These are phyloP conservation scores for Oophaga sylvatica DNA, from an alignment of 2,797 vertebrate genomes.

Conservation along the genomic window DNA sequence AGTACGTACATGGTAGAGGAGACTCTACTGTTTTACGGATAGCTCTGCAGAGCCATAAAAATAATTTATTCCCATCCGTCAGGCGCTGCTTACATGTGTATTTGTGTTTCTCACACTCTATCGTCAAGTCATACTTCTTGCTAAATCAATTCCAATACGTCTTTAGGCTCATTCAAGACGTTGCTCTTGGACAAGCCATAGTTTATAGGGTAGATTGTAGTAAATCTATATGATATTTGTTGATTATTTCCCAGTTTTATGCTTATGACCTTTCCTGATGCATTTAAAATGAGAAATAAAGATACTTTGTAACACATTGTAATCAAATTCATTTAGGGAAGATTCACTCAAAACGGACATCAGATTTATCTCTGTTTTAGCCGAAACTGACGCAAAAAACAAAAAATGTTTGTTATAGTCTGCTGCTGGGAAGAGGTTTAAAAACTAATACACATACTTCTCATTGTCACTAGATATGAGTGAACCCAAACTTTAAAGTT, in stretches of 20 bases:
- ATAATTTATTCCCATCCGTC: constrained; percentile 26
- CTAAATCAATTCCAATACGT: not conserved
- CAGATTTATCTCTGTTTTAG: too few species aligned
- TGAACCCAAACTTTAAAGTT: too few species aligned
- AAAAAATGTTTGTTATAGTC: too few species aligned
- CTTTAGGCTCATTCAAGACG: not conserved
- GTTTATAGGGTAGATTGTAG: not conserved
- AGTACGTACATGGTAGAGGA: constrained; percentile 32
- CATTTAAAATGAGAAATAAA: not conserved
- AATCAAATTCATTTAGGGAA: not conserved
- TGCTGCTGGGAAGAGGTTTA: too few species aligned
- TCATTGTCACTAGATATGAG: too few species aligned
- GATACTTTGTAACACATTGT: not conserved
- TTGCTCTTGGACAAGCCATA: not conserved
- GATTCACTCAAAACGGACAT: too few species aligned
- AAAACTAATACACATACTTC: too few species aligned
- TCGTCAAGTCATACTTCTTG: not conserved
- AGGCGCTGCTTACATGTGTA: constrained; percentile 23
- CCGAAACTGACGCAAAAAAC: too few species aligned
- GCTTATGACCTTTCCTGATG: too few species aligned
- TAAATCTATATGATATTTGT: not conserved
- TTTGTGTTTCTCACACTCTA: not conserved
- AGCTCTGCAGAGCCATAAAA: constrained; percentile 21
- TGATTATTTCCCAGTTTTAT: too few species aligned
- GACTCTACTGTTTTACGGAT: constrained; percentile 32